Evolutionary conservation across 2,888 invertebrate genomes (phyloP).

Genomic region (Chorisops tibialis): DNA sequence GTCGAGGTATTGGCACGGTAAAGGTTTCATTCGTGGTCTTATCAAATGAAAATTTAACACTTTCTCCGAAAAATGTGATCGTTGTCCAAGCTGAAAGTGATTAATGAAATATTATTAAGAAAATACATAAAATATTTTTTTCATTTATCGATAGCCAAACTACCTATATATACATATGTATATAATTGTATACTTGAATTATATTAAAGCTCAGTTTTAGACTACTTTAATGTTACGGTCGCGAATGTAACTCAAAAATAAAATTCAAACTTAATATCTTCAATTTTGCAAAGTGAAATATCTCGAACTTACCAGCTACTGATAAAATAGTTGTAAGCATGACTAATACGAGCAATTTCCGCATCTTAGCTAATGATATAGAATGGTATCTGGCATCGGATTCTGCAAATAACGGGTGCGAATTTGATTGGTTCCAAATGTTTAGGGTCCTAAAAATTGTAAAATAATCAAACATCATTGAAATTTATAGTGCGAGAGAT

Average conservation of each 20-base stretch:
- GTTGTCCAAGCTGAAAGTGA: conserved; percentile 67
- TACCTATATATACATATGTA: background rate
- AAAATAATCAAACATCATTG: background rate
- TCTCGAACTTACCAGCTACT: conserved; percentile 54
- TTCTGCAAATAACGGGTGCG: conserved; percentile 79
- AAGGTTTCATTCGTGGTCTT: conserved; percentile 70
- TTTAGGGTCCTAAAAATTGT: conserved; percentile 61
- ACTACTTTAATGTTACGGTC: no score
- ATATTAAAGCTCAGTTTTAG: no score
- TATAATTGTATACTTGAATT: background rate
- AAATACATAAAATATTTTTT: background rate
- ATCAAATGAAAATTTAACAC: conserved; percentile 63
- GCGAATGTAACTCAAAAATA: no score
- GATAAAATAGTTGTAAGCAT: conserved; percentile 60
- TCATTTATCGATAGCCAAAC: background rate
- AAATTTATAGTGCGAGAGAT: background rate
- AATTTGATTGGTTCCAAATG: conserved; percentile 81
- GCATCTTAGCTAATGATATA: conserved; percentile 70
- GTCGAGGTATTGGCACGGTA: conserved; percentile 65
- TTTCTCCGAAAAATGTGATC: conserved; percentile 77
- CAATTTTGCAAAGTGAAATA: background rate
- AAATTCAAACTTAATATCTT: no score
- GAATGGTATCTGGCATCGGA: conserved; percentile 76
- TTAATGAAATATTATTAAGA: background rate
- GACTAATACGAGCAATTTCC: conserved; percentile 67